Conservation (phyloP, 2,113 vertebrate genomes). For the Pseudorhombus dupliciocellatus region DNA sequence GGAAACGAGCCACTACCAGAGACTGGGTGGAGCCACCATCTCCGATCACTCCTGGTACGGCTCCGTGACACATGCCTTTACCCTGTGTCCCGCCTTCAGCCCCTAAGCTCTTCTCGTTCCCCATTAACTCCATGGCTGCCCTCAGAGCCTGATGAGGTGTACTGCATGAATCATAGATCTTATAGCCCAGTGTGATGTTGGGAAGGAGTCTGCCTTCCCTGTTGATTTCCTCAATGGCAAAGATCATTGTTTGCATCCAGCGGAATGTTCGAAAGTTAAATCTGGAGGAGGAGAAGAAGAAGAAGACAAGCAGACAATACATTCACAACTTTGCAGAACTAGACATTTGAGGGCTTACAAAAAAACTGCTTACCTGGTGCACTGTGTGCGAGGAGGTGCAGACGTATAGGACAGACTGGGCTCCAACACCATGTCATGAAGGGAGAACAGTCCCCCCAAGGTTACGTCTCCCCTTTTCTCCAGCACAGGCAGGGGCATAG, state of each 20-base stretch:
- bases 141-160: slow-evolving; percentile 76
- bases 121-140: slow-evolving; percentile 77
- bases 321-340: background rate
- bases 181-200: slow-evolving; percentile 81
- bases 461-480: slow-evolving; percentile 75
- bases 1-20: slow-evolving; percentile 79
- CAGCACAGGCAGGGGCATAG: slow-evolving; percentile 70
- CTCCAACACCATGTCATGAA: slow-evolving; percentile 78
- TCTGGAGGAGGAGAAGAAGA: slow-evolving; percentile 47
- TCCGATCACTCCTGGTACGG: slow-evolving; percentile 79
- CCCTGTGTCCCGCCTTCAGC: slow-evolving; percentile 7
- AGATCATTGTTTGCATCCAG: slow-evolving; percentile 86
- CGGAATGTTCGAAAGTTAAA: slow-evolving; percentile 83
- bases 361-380: slow-evolving; percentile 71
- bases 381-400: slow-evolving; percentile 63
- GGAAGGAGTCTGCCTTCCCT: slow-evolving; percentile 72
- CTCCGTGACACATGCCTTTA: slow-evolving; percentile 50
- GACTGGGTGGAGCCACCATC: slow-evolving; percentile 84
- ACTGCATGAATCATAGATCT: slow-evolving; percentile 83
- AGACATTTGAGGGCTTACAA: background rate
- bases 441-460: slow-evolving; percentile 83
- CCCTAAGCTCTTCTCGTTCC: slow-evolving; percentile 27
- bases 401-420: slow-evolving; percentile 68
- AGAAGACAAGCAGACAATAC: background rate
- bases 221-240: slow-evolving; percentile 84